Evolutionary conservation across 2,113 vertebrate species (phyloP), one percentile per base, ranked within the genome.

Genomic region (Tachuris rubrigastra): DNA sequence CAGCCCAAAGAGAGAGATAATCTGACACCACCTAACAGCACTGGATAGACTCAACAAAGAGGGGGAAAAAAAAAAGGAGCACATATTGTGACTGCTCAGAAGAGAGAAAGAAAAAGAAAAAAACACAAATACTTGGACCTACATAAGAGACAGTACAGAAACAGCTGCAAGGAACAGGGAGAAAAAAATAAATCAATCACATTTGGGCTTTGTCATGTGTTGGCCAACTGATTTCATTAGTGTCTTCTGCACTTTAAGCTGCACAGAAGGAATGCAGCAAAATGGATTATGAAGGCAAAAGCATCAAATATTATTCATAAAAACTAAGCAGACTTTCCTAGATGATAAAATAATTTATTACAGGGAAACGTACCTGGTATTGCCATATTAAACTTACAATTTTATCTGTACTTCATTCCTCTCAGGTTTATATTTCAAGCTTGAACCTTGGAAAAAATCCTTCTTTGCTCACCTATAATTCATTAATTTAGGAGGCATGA

Each of bases 261-360:
- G 27, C 30, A 47, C 2, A 85, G 35, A 79, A 75, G 7, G n/a
- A 92, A 88, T 41, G 24, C n/a, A 75, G 30, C n/a, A 89, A 53
- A 82, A 83, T 41, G n/a, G 19, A 75, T 68, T 68, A 41, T 25
- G 12, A 33, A 78, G 78, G n/a, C 30, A 66, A 92, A 80, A 77
- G 22, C 22, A 71, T 39, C 69, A 71, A 47, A 55, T 42, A 39
- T 28, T 77, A 44, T 42, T 85, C 49, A 75, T 2, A 55, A 35
- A 71, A 94, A 71, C 39, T 35, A 68, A 81, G 24, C 10, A 89
- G 37, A 72, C 33, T 82, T 94, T 55, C 30, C 35, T 59, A 63
- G 42, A 50, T 24, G 2, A 74, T 47, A 18, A 2, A 58, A 46
- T 31, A 23, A 49, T 74, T 73, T 68, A 72, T 68, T 58, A 49